phyloP scores from a whole-genome alignment of 2,888 invertebrate species.

The Pantelozetes paolii region DNA sequence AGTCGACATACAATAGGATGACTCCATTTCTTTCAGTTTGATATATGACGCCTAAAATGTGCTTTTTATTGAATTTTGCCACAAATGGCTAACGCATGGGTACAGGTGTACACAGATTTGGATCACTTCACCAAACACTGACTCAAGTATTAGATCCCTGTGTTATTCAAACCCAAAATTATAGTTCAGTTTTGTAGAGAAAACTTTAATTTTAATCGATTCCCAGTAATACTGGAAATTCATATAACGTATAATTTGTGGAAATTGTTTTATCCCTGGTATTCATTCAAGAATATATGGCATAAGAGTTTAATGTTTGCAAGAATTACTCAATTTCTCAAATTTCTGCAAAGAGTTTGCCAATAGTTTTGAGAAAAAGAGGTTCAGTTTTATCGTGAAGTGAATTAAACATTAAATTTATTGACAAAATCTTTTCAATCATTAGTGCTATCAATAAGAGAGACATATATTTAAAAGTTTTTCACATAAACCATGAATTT shows the following conservation, averaged over 20 bases:
- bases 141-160: neutral
- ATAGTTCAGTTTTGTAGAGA: too few relatives aligned
- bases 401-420: neutral
- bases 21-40: slow-evolving; percentile 17
- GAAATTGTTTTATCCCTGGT: neutral
- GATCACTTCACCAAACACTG: neutral
- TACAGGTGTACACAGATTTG: neutral
- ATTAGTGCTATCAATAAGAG: neutral
- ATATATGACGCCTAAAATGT: slow-evolving; percentile 22
- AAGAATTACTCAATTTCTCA: neutral
- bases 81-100: slow-evolving; percentile 1
- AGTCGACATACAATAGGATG: too few relatives aligned
- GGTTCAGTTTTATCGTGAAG: too few relatives aligned
- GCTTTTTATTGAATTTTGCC: slow-evolving; percentile 21
- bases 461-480: too few relatives aligned
- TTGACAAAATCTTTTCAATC: neutral
- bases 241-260: too few relatives aligned
- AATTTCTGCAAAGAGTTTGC: neutral
- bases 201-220: too few relatives aligned
- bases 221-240: too few relatives aligned
- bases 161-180: neutral
- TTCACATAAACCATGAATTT: too few relatives aligned
- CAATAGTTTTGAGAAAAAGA: too few relatives aligned
- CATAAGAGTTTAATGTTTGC: neutral
- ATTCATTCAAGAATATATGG: neutral